These are phyloP conservation scores for Hemiprocne comata DNA, from an alignment of 2,113 vertebrate genomes.

Conservation along the genomic window DNA sequence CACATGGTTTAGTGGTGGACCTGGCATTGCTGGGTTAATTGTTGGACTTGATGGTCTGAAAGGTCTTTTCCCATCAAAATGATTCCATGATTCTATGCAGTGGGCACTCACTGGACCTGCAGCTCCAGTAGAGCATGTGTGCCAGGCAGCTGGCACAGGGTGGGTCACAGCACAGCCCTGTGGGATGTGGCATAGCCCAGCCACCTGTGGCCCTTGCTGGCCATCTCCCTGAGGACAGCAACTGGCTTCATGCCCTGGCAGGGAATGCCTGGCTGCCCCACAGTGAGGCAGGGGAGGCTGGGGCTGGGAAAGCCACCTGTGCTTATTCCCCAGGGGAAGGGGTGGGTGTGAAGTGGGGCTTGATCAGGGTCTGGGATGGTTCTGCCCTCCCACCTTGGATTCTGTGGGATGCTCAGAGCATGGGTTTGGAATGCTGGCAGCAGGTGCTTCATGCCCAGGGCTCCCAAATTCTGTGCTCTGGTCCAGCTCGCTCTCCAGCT, in stretches of 20 bases:
- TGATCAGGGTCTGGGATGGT: accelerated
- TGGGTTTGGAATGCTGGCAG: not conserved
- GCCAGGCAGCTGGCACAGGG: not conserved
- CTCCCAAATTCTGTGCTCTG: not conserved
- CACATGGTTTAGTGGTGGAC: too few species aligned
- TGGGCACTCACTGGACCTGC: not conserved
- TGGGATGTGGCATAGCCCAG: accelerated
- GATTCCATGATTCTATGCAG: too few species aligned
- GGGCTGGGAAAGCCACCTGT: not conserved
- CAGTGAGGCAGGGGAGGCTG: not conserved
- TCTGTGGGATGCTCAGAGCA: accelerated
- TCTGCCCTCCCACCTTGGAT: not conserved
- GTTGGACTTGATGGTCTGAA: too few species aligned
- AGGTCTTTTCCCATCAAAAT: too few species aligned
- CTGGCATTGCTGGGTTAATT: too few species aligned
- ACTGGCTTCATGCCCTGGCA: not conserved
- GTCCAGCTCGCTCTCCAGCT: not conserved
- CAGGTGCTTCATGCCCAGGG: accelerated
- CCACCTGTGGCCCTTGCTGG: not conserved
- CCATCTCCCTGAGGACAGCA: not conserved
- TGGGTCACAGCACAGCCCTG: not conserved
- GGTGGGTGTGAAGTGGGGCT: not conserved
- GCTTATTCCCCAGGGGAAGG: not conserved
- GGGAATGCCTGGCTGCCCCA: not conserved
- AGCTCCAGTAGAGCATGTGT: not conserved